Conservation (phyloP, 1,140 invertebrate species). For the Ericerus pela region DNA sequence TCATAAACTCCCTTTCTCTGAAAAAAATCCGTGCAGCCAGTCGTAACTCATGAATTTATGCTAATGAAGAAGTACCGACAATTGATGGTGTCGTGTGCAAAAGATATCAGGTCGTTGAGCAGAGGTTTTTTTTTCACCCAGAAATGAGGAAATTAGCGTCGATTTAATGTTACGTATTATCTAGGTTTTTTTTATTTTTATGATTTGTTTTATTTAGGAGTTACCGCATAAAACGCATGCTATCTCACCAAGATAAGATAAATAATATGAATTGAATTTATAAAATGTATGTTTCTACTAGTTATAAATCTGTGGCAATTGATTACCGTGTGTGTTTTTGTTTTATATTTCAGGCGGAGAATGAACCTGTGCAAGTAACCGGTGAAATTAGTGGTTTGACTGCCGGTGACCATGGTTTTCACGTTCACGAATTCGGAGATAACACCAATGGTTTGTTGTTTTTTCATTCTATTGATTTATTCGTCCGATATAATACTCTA, state of each 20-base stretch:
- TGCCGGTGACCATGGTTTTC: slow-evolving; percentile 75
- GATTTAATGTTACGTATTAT: not conserved
- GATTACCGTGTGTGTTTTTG: not conserved
- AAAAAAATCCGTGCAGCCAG: too few species aligned
- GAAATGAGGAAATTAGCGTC: too few species aligned
- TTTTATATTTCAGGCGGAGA: slow-evolving; percentile 31
- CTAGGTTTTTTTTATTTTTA: too few species aligned
- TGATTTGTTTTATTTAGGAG: too few species aligned
- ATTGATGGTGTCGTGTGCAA: too few species aligned
- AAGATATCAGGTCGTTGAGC: too few species aligned
- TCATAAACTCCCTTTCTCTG: too few species aligned
- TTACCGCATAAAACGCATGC: too few species aligned
- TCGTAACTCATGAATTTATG: too few species aligned
- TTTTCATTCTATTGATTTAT: not conserved
- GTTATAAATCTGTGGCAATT: not conserved
- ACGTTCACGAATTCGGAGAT: slow-evolving; percentile 94
- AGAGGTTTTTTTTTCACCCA: too few species aligned
- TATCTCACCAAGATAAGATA: too few species aligned
- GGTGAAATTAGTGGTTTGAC: slow-evolving; percentile 54
- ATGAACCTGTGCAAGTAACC: slow-evolving; percentile 43
- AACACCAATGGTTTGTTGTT: slow-evolving; percentile 61
- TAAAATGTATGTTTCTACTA: not conserved
- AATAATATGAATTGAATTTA: not conserved
- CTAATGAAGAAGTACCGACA: too few species aligned
- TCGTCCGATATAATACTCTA: not conserved